Evolutionary conservation across 2,888 invertebrate genomes (phyloP).

Genomic region (Aphodius granarius): DNA sequence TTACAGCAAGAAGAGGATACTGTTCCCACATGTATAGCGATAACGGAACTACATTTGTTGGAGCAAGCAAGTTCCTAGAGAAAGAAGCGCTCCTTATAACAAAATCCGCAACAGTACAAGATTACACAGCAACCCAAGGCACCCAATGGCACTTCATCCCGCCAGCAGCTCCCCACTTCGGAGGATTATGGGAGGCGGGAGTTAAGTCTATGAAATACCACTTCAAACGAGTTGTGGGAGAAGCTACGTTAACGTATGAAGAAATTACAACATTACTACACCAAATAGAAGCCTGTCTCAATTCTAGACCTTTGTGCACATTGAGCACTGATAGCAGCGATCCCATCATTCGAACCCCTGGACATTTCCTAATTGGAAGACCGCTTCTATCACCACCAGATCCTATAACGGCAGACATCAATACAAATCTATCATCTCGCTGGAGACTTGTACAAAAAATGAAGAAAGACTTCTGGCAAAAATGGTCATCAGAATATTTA

Average conservation of each 20-base stretch:
- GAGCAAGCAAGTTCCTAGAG: background rate
- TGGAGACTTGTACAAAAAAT: background rate
- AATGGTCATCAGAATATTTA: background rate
- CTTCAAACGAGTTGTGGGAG: background rate
- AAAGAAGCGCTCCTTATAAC: background rate
- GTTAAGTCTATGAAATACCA: background rate
- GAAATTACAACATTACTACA: background rate
- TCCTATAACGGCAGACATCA: background rate
- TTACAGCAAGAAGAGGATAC: conserved; percentile 17
- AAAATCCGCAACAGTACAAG: conserved; percentile 4
- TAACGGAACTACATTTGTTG: conserved; percentile 18
- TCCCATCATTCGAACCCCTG: background rate
- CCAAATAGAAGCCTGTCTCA: background rate
- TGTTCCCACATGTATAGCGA: conserved; percentile 15
- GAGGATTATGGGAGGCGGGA: background rate
- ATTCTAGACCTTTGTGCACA: background rate
- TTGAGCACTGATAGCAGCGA: background rate
- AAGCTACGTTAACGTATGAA: background rate
- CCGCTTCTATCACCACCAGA: background rate
- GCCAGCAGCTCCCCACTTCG: background rate
- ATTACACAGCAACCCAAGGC: background rate
- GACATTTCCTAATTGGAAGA: background rate
- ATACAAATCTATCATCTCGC: background rate
- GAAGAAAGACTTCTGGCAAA: background rate
- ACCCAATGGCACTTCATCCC: background rate